These are phyloP conservation scores for Scotopteryx bipunctaria DNA, from an alignment of 2,888 invertebrate genomes.

Conservation along the genomic window DNA sequence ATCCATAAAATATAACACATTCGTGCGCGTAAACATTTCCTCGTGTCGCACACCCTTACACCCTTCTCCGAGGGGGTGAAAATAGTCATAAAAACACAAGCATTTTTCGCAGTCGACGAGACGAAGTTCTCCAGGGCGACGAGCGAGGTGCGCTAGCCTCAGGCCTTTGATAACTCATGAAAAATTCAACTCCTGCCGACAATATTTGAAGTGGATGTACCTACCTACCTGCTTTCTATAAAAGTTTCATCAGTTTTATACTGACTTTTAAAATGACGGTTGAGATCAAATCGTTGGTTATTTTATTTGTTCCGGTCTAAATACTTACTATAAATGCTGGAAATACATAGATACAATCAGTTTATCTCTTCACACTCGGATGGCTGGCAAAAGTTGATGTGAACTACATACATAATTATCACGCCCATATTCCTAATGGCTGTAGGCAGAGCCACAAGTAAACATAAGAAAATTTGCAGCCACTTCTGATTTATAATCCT, in stretches of 20 bases:
- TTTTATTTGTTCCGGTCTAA: too few relatives aligned
- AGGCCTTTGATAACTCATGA: constrained; percentile 72
- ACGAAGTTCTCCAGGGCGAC: constrained; percentile 34
- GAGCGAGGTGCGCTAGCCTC: constrained; percentile 50
- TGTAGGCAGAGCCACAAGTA: too few relatives aligned
- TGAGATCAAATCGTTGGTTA: background rate
- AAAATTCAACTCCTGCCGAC: constrained; percentile 66
- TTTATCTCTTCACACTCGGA: too few relatives aligned
- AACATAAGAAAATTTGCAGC: too few relatives aligned
- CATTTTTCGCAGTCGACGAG: constrained; percentile 51
- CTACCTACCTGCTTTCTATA: background rate
- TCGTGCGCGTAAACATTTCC: constrained; percentile 55
- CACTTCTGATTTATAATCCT: too few relatives aligned
- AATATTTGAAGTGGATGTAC: constrained; percentile 43
- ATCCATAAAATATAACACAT: constrained; percentile 26
- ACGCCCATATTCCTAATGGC: too few relatives aligned
- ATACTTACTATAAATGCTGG: too few relatives aligned
- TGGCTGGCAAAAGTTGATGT: too few relatives aligned
- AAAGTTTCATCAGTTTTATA: constrained; percentile 11
- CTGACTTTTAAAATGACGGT: too few relatives aligned
- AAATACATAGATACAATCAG: too few relatives aligned
- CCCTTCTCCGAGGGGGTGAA: constrained; percentile 51
- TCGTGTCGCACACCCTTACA: constrained; percentile 48
- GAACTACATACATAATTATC: too few relatives aligned
- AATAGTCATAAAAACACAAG: constrained; percentile 62